Percentiles rank a stretch among this genome's conserved stretches.
These are phyloP conservation scores for Clitarchus hookeri DNA, from an alignment of 2,888 invertebrate genomes.

Conservation along the genomic window DNA sequence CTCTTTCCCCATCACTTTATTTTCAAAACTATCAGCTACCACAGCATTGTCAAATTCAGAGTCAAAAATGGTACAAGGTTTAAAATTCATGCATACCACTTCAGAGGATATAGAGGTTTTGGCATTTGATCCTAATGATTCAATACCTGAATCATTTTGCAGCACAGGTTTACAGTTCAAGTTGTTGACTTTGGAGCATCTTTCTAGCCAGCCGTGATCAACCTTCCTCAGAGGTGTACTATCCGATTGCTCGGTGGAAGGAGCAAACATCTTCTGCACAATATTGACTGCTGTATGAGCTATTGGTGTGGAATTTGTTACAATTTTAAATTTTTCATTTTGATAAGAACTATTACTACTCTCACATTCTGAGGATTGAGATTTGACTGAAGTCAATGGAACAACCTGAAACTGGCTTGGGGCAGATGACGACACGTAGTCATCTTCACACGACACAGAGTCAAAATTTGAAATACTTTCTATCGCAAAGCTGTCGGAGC, in stretches of 20 bases:
- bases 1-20: slow-evolving; percentile 43
- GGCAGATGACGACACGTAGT: not conserved
- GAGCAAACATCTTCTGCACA: slow-evolving; percentile 32
- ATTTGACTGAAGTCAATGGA: not conserved
- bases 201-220: slow-evolving; percentile 64
- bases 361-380: not conserved
- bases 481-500: not conserved
- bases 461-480: slow-evolving; percentile 20
- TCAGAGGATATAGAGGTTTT: slow-evolving; percentile 5
- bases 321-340: slow-evolving; percentile 31
- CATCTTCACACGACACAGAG: not conserved
- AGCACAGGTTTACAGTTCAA: slow-evolving; percentile 7
- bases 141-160: slow-evolving; percentile 51
- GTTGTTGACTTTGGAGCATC: slow-evolving; percentile 52
- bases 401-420: not conserved
- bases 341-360: slow-evolving; percentile 15
- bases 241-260: not conserved
- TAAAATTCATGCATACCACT: not conserved
- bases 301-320: slow-evolving; percentile 24
- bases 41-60: slow-evolving; percentile 3
- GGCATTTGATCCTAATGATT: slow-evolving; percentile 48
- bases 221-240: slow-evolving; percentile 50
- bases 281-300: slow-evolving; percentile 34
- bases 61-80: slow-evolving; percentile 21
- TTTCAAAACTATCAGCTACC: slow-evolving; percentile 39